These are phyloP conservation scores for Trilocha varians DNA, from an alignment of 2,888 invertebrate species.

Conservation along the genomic window DNA sequence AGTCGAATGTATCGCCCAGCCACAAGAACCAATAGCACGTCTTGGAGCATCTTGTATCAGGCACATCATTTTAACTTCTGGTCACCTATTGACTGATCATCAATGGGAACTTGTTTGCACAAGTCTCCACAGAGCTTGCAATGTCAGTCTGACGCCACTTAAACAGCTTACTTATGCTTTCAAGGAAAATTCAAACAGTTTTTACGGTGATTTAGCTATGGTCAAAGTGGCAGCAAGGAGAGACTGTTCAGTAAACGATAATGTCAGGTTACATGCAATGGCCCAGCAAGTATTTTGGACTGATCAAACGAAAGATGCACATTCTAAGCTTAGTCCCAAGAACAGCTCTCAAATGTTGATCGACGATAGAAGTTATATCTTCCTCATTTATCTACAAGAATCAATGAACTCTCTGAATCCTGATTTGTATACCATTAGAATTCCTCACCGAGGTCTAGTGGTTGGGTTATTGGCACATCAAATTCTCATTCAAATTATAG, in stretches of 20 bases:
- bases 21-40: slow-evolving; percentile 90
- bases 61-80: slow-evolving; percentile 87
- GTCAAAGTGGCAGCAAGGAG: slow-evolving; percentile 94
- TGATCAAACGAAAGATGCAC: slow-evolving; percentile 56
- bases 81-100: slow-evolving; percentile 83
- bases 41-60: slow-evolving; percentile 94
- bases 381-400: slow-evolving; percentile 86
- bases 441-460: slow-evolving; percentile 90
- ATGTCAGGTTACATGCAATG: slow-evolving; percentile 87
- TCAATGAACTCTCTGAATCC: slow-evolving; percentile 80
- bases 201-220: slow-evolving; percentile 92
- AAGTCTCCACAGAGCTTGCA: slow-evolving; percentile 87
- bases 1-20: slow-evolving; percentile 92
- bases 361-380: slow-evolving; percentile 91
- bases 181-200: slow-evolving; percentile 92
- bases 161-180: slow-evolving; percentile 93
- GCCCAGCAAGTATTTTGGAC: slow-evolving; percentile 91
- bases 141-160: slow-evolving; percentile 88
- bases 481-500: slow-evolving; percentile 92
- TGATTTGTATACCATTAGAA: slow-evolving; percentile 84
- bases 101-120: slow-evolving; percentile 92
- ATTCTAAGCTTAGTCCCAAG: slow-evolving; percentile 45
- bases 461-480: slow-evolving; percentile 94
- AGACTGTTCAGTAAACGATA: slow-evolving; percentile 88
- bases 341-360: slow-evolving; percentile 67